These are phyloP conservation scores for Mythimna pallens DNA, from an alignment of 2,888 invertebrate species.

Conservation along the genomic window DNA sequence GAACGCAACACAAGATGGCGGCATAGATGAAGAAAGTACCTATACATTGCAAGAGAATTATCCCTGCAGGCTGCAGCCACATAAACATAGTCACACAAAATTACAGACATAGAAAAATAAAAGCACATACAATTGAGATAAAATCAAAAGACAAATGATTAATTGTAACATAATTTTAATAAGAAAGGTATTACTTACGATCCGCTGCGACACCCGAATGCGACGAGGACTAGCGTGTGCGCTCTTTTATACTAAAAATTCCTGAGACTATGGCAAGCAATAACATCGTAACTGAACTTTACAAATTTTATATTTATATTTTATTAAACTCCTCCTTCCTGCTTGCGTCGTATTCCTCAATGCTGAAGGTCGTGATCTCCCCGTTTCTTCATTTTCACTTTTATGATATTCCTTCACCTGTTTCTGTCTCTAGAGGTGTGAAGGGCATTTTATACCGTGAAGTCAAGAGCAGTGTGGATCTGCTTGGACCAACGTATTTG, in stretches of 20 bases:
- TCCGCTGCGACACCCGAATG: constrained; percentile 66
- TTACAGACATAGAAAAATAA: background rate
- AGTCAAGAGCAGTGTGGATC: no score
- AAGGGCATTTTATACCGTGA: no score
- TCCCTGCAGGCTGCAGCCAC: no score
- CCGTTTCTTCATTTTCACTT: no score
- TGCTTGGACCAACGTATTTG: no score
- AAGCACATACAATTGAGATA: background rate
- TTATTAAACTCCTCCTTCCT: background rate
- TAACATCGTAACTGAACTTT: constrained; percentile 50
- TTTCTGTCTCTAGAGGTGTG: no score
- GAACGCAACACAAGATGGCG: constrained; percentile 41
- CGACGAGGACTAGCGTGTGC: constrained; percentile 25
- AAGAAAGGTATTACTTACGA: constrained; percentile 57
- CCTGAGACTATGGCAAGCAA: constrained; percentile 13
- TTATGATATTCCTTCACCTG: no score
- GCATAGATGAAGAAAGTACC: background rate
- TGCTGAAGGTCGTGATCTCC: no score
- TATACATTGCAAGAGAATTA: background rate
- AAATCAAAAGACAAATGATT: background rate
- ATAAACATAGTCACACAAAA: background rate
- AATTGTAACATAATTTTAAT: background rate
- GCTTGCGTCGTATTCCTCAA: no score
- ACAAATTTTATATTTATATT: background rate
- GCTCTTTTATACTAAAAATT: constrained; percentile 53